Base-by-base conservation (phyloP, 2,888 invertebrate genomes). In the Plebejus anna region DNA sequence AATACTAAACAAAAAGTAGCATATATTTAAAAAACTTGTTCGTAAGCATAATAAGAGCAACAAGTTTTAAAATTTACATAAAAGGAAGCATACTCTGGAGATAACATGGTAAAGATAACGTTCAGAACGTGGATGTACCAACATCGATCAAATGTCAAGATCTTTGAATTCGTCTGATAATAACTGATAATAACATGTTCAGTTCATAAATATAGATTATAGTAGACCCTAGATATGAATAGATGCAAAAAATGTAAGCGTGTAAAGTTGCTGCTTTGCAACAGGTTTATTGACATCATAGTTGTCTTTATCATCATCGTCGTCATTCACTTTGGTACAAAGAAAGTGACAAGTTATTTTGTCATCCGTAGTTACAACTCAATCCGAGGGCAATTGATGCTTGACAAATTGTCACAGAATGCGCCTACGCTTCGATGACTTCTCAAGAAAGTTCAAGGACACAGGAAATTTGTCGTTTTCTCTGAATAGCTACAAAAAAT, bases 91-190 rank as follows among this genome's bases (percentile, higher is more conserved):
- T 1, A 16, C 32, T 3, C 16, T 13, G 32, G 59, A 66, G 66
- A 66, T 66, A 61, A 75, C 59, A 22, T 22, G 28, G 61, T 47
- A 13, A 28, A 75, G 28, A 47, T 75, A 75, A 66, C 55, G 38
- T 51, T 11, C 70, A 36, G 32, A 66, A 66, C 32, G 66, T 66
- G 66, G 66, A 66, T 66, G 32, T 66, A 36, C 66, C 66, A 36
- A 66, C 61, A 76, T 76, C 70, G 76, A 76, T 76, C 76, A 76
- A 72, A 76, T 72, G 76, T 76, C 61, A 76, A 76, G 72, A 76
- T 42, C 72, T 61, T 36, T 76, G 28, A 55, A 59, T n/a, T 42
- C 59, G n/a, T 32, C 42, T 76, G 76, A 76, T 76, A 72, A 72
- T 16, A 76, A 61, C 47, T n/a, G 47, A 72, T 73, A 72, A 71